Evolutionary conservation across 2,888 invertebrate genomes (phyloP).

Genomic region (Diaperis boleti): DNA sequence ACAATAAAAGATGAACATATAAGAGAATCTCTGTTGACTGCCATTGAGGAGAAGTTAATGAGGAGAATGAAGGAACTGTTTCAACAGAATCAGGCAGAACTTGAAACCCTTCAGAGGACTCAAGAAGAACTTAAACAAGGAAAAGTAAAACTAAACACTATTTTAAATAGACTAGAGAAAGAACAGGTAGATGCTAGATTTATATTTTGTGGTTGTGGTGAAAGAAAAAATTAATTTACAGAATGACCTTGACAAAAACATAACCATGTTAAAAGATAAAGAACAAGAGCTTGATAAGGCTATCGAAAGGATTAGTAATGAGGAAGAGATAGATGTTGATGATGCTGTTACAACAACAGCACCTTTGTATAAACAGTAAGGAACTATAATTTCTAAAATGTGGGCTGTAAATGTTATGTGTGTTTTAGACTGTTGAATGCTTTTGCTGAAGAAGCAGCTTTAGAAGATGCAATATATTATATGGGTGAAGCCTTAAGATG

Average conservation of each 20-base stretch:
- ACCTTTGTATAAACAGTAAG: slow-evolving; percentile 93
- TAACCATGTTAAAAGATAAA: slow-evolving; percentile 85
- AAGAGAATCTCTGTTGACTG: slow-evolving; percentile 91
- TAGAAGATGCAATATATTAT: slow-evolving; percentile 98
- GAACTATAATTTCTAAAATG: not conserved
- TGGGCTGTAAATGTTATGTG: too few relatives aligned
- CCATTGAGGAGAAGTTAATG: slow-evolving; percentile 94
- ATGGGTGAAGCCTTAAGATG: slow-evolving; percentile 94
- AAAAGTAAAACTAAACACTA: slow-evolving; percentile 82
- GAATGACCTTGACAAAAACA: slow-evolving; percentile 86
- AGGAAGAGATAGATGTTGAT: slow-evolving; percentile 91
- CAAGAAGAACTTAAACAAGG: slow-evolving; percentile 89
- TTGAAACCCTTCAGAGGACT: slow-evolving; percentile 88
- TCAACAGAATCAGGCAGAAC: slow-evolving; percentile 91
- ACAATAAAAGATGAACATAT: slow-evolving; percentile 98
- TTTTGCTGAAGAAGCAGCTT: slow-evolving; percentile 97
- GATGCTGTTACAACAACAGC: slow-evolving; percentile 97
- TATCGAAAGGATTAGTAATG: slow-evolving; percentile 79
- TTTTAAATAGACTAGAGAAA: slow-evolving; percentile 80
- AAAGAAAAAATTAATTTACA: slow-evolving; percentile 61
- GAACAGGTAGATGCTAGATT: slow-evolving; percentile 70
- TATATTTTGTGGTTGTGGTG: not conserved
- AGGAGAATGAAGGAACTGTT: slow-evolving; percentile 90
- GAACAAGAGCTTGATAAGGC: slow-evolving; percentile 87
- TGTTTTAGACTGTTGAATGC: slow-evolving; percentile 83